Evolutionary conservation across 1,140 invertebrate species (phyloP).

Genomic region (Drepana arcuata): DNA sequence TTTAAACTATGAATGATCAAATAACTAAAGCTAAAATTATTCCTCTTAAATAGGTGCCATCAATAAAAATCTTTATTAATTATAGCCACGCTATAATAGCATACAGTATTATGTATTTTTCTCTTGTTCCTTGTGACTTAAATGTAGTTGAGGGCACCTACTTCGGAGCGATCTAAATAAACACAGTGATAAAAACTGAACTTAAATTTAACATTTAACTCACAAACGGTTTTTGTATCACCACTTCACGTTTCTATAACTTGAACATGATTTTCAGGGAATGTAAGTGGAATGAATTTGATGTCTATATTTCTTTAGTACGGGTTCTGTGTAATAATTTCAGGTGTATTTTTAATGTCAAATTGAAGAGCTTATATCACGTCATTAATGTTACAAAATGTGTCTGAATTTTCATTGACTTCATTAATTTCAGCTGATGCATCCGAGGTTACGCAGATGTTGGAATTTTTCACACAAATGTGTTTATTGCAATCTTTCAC

Average conservation of each 20-base stretch:
- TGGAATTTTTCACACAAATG: slow-evolving; percentile 54
- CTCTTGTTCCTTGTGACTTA: too few species aligned
- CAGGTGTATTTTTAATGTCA: slow-evolving; percentile 54
- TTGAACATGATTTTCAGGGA: slow-evolving; percentile 47
- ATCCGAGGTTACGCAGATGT: slow-evolving; percentile 59
- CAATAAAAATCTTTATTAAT: too few species aligned
- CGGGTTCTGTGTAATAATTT: slow-evolving; percentile 48
- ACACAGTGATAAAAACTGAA: slow-evolving; percentile 46
- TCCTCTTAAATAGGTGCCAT: slow-evolving; percentile 30
- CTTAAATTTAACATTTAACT: slow-evolving; percentile 55
- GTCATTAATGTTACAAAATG: slow-evolving; percentile 40
- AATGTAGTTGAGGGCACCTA: slow-evolving; percentile 23
- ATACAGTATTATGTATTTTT: slow-evolving; percentile 1
- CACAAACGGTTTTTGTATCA: slow-evolving; percentile 59
- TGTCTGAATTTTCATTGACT: slow-evolving; percentile 31
- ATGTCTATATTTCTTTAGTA: slow-evolving; percentile 45
- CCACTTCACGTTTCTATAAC: slow-evolving; percentile 53
- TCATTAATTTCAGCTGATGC: slow-evolving; percentile 56
- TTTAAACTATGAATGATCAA: slow-evolving; percentile 40
- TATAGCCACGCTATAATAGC: too few species aligned
- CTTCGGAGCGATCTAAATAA: slow-evolving; percentile 46
- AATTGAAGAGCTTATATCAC: slow-evolving; percentile 57
- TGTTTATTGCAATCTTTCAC: too few species aligned
- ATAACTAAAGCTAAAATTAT: slow-evolving; percentile 35
- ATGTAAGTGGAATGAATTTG: slow-evolving; percentile 66